Conservation (phyloP, 1,140 invertebrate species). For the Lepidotrigona ventralis region DNA sequence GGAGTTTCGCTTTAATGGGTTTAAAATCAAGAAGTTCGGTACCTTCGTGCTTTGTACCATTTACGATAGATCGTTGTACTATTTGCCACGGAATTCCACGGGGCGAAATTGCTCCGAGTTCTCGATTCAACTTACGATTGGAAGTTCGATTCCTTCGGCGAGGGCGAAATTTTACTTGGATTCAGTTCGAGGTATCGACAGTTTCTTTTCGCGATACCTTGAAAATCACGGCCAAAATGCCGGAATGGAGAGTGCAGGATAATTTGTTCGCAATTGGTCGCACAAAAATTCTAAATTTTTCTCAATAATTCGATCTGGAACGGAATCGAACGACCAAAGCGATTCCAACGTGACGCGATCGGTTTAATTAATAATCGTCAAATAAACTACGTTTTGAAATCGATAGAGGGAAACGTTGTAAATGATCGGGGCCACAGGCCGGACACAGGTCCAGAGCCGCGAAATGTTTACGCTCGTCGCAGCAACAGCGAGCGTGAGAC, state of each 20-base stretch:
- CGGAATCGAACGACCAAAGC: background rate
- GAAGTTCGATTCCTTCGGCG: too few relatives aligned
- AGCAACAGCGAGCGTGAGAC: background rate
- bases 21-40: background rate
- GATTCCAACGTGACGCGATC: background rate
- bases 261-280: too few relatives aligned
- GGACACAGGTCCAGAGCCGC: background rate
- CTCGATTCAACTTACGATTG: too few relatives aligned
- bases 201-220: too few relatives aligned
- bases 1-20: background rate
- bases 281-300: too few relatives aligned
- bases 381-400: background rate
- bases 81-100: background rate
- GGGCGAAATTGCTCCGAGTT: background rate
- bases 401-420: background rate
- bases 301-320: background rate
- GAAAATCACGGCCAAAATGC: too few relatives aligned
- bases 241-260: too few relatives aligned
- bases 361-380: conserved; percentile 8
- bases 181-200: too few relatives aligned
- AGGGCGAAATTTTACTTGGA: background rate
- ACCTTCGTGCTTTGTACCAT: background rate
- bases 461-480: conserved; percentile 16
- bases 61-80: background rate
- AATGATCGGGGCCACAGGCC: background rate